These are phyloP conservation scores for Falco punctatus DNA, from an alignment of 2,113 vertebrate genomes.

Conservation along the genomic window DNA sequence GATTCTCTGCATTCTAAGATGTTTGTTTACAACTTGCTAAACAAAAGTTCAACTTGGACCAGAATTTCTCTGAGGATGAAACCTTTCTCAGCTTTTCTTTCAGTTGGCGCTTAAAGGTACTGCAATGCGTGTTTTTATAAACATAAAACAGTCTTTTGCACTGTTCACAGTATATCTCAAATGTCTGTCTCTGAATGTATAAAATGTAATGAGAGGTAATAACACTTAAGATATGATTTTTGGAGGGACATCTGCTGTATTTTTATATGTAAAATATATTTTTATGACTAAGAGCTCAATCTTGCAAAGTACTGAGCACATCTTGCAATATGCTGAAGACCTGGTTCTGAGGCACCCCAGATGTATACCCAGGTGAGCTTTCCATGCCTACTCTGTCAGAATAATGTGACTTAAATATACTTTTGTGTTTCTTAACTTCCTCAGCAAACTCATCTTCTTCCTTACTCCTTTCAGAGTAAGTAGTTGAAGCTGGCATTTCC, in stretches of 20 bases:
- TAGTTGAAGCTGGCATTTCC: neutral
- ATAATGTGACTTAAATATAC: neutral
- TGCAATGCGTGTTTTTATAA: constrained; percentile 22
- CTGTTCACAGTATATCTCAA: constrained; percentile 60
- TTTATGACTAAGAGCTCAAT: neutral
- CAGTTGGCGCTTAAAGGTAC: constrained; percentile 55
- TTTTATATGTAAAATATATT: constrained; percentile 60
- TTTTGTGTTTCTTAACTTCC: neutral
- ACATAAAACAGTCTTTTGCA: constrained; percentile 72
- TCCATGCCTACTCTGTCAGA: neutral
- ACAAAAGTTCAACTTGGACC: constrained; percentile 53
- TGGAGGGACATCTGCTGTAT: constrained; percentile 72
- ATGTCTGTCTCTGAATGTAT: constrained; percentile 63
- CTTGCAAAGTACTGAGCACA: neutral
- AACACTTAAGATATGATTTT: constrained; percentile 51
- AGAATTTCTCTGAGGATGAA: constrained; percentile 59
- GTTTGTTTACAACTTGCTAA: constrained; percentile 72
- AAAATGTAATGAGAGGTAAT: constrained; percentile 51
- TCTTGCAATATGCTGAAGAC: neutral
- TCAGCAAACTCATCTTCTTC: neutral
- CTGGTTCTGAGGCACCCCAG: neutral
- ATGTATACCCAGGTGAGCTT: neutral
- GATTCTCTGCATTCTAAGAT: constrained; percentile 51
- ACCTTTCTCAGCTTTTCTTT: constrained; percentile 42
- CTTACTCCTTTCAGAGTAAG: neutral